Base-by-base conservation (phyloP, 2,797 vertebrate genomes). In the Trachops cirrhosus region DNA sequence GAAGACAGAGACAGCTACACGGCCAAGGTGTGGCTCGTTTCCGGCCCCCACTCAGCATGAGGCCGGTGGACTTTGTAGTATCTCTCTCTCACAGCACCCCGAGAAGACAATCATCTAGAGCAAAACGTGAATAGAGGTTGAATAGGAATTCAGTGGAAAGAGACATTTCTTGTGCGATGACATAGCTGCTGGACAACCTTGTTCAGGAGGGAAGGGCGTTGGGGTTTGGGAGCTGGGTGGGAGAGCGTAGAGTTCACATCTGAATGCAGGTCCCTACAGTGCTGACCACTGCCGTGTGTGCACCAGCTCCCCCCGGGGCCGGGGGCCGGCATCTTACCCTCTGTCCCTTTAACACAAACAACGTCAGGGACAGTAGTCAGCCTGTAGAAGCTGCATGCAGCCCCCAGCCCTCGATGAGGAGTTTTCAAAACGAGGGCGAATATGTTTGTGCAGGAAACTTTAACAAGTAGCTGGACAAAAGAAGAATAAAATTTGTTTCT, bases 401-500 rank as follows among this genome's bases (percentile, higher is more conserved):
- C 24, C 77, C 80, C 57, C 15, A 41, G 9, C 19, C 26, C 73
- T 52, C 6, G 39, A 11, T 5, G 46, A 94, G 57, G 59, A 54
- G 5, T 85, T 87, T 96, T 86, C 90, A 94, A 91, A 97, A 83
- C 89, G 85, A 96, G 74, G 52, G 48, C 50, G 50, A 92, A 77
- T 89, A 48, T 88, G 73, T 87, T 91, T 73, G 84, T 80, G 79
- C 70, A 80, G 68, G 59, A 95, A 97, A 96, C 41, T 77, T 93
- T 9, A 94, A 86, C 29, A 94, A 94, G 74, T 91, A 91, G 83
- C 50, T 73, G 77, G 79, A 94, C 44, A 57, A 92, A 95, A 87
- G 64, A 71, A 93, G 77, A 80, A 88, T 74, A 91, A 93, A 94
- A 85, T 93, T 95, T 80, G 52, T 95, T 97, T 97, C 79, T 64